phyloP scores from a whole-genome alignment of 2,888 invertebrate species.

The Stenoptilia bipunctidactyla region DNA sequence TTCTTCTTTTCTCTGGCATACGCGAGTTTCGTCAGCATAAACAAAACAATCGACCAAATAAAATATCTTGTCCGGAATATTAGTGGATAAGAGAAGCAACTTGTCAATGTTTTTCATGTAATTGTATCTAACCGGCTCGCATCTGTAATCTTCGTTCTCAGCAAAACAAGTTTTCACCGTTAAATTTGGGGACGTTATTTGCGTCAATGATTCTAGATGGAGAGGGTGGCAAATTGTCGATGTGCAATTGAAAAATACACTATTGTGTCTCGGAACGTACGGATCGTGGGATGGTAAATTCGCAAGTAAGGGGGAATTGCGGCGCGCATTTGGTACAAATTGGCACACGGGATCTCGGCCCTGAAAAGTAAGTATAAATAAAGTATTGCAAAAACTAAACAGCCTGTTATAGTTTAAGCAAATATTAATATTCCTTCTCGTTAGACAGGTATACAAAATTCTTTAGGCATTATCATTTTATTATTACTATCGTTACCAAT shows the following conservation, averaged over 20 bases:
- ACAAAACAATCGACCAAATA: constrained; percentile 53
- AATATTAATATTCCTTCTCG: no score
- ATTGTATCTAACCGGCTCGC: constrained; percentile 40
- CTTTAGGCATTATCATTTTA: no score
- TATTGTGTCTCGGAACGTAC: constrained; percentile 39
- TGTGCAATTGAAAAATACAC: constrained; percentile 38
- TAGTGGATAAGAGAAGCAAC: constrained; percentile 36
- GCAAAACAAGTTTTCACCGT: constrained; percentile 33
- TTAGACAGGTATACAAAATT: no score
- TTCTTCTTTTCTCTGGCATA: constrained; percentile 41
- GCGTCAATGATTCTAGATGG: constrained; percentile 32
- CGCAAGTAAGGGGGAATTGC: constrained; percentile 16
- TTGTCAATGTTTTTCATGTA: constrained; percentile 48
- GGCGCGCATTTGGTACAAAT: constrained; percentile 18
- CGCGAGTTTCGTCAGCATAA: constrained; percentile 38
- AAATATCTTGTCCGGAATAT: constrained; percentile 35
- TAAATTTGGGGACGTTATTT: constrained; percentile 29
- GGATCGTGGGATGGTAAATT: constrained; percentile 45
- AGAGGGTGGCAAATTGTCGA: constrained; percentile 28
- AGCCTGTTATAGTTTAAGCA: no score
- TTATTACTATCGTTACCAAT: no score
- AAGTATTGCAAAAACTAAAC: no score
- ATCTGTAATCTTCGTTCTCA: constrained; percentile 25
- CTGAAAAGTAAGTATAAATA: constrained; percentile 30
- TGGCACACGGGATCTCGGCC: constrained; percentile 32